These are phyloP conservation scores for Mus spicilegus DNA, from an alignment of 2,113 vertebrate species.

Conservation along the genomic window DNA sequence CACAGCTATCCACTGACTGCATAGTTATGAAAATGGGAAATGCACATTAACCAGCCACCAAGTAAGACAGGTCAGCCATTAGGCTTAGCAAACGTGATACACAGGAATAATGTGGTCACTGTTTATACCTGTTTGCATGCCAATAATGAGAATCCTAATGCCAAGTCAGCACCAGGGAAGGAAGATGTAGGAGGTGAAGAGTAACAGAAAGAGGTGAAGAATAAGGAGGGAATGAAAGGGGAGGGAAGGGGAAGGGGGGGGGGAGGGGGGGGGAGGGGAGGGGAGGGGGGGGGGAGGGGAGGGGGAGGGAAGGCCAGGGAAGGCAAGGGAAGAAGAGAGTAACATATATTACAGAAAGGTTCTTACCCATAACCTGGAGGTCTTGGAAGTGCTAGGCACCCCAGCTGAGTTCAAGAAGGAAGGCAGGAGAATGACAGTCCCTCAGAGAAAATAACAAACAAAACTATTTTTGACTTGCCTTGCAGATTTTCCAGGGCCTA, in stretches of 20 bases:
- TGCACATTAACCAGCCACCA: background rate
- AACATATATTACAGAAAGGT: background rate
- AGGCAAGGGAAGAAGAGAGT: too few species aligned
- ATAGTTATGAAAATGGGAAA: background rate
- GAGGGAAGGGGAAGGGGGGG: fast-evolving
- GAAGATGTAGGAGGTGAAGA: background rate
- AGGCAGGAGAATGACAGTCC: background rate
- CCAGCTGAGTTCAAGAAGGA: background rate
- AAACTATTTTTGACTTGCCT: background rate
- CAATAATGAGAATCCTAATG: background rate
- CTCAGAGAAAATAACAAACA: background rate
- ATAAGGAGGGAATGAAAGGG: too few species aligned
- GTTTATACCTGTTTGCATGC: background rate
- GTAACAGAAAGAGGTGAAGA: too few species aligned
- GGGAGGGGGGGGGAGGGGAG: fast-evolving
- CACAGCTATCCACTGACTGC: background rate
- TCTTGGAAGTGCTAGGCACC: background rate
- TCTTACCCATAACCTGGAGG: background rate
- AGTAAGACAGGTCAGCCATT: background rate
- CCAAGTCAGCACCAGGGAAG: background rate
- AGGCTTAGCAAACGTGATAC: background rate
- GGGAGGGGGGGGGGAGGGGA: too few species aligned
- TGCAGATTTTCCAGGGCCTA: background rate
- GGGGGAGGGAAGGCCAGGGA: too few species aligned
- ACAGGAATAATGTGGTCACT: background rate